phyloP scores from a whole-genome alignment of 1,140 invertebrate species.

The Harpegnathos saltator region DNA sequence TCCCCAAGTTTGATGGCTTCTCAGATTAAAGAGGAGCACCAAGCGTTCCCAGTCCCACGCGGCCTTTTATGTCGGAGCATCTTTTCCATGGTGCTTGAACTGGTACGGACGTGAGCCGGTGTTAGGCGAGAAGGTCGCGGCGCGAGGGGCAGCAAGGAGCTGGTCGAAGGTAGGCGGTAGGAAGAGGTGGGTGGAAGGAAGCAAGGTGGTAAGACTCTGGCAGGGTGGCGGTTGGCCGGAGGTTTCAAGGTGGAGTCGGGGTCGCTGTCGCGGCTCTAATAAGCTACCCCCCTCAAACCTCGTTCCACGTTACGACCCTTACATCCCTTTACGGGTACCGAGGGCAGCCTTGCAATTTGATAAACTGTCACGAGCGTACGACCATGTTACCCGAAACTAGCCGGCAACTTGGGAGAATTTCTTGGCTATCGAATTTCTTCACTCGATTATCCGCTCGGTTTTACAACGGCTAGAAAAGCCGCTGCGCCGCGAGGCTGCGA shows the following conservation, averaged over 20 bases:
- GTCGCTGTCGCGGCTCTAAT: conserved; percentile 76
- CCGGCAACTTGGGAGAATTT: conserved; percentile 42
- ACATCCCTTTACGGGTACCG: conserved; percentile 72
- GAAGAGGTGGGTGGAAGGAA: conserved; percentile 67
- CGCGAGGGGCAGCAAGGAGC: neutral
- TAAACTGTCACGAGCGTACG: conserved; percentile 73
- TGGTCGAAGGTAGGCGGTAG: conserved; percentile 61
- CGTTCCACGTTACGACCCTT: conserved; percentile 76
- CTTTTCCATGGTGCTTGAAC: conserved; percentile 68
- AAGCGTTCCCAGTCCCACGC: conserved; percentile 76
- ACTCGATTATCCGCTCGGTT: conserved; percentile 33
- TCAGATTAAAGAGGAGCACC: conserved; percentile 76
- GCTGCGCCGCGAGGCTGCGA: neutral
- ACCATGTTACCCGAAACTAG: conserved; percentile 64
- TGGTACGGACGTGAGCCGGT: conserved; percentile 37
- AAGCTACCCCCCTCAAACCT: conserved; percentile 71
- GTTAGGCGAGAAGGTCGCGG: conserved; percentile 16
- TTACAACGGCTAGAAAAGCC: conserved; percentile 54
- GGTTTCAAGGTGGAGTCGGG: conserved; percentile 74
- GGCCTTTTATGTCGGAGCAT: conserved; percentile 68
- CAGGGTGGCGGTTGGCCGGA: conserved; percentile 73
- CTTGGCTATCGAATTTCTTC: conserved; percentile 52
- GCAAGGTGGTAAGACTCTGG: conserved; percentile 76
- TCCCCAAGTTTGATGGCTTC: conserved; percentile 63
- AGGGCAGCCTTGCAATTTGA: conserved; percentile 74